Evolutionary conservation across 1,140 invertebrate genomes (phyloP), one percentile per base, ranked within the genome.

Genomic region (Lamellibrachia luymesi): DNA sequence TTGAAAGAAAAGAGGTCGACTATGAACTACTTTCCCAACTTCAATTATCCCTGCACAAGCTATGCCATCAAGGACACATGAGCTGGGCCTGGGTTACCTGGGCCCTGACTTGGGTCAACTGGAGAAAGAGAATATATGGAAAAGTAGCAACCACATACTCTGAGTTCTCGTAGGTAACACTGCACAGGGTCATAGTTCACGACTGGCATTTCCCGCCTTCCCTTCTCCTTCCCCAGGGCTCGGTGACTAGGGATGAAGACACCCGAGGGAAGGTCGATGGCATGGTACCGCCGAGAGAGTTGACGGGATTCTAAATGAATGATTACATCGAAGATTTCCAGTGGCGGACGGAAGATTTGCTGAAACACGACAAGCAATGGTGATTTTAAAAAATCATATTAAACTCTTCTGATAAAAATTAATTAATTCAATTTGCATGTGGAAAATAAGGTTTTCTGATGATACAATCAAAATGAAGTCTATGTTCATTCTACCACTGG

Each of bases 111-210:
- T 38, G 0, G 38, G 38, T 38, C 38, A 38, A 92, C 92, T 93
- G 27, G 52, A 38, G 50, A 27, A 91, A 8, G 50, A 92, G 50
- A 52, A 27, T 94, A 22, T 92, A n/a, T 22, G 49, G 22, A 22
- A 22, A 51, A 89, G 25, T 56, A 50, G n/a, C 64, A 38, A 92
- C 97, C 96, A 97, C 92, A 90, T 96, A 98, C 98, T 95, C 97
- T 97, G 91, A 99, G 96, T 94, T 98, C 97, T 50, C 97, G 95
- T 17, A 99, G 96, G 95, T 98, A 98, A 25, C 95, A 96, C 92
- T 97, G 95, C 50, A 98, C 97, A 0, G 98, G 98, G 97, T 99
- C 97, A 95, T 98, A 98, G 93, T 97, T 97, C 0, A 98, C 97
- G 5, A 98, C 96, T 27, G 98, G 98, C 94, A 98, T 97, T 94